phyloP scores from a whole-genome alignment of 30 jellyfish, hydroid and myxozoan genomes.

The Hydra vulgaris region DNA sequence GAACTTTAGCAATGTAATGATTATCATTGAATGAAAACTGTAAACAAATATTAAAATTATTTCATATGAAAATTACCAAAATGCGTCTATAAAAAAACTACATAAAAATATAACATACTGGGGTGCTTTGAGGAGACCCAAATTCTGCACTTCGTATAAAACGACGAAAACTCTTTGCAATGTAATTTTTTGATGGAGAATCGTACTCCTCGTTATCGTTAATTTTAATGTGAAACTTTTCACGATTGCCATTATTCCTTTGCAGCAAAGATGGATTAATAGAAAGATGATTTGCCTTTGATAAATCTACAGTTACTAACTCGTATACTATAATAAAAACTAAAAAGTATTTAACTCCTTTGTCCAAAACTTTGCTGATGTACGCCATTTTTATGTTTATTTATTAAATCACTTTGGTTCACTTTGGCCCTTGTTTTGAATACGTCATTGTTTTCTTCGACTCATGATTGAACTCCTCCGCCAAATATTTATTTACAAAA shows the following conservation, averaged over 20 bases:
- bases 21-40: conserved; percentile 70
- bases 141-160: neutral
- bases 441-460: neutral
- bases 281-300: neutral
- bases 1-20: conserved; percentile 92
- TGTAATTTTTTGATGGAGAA: neutral
- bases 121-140: neutral
- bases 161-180: neutral
- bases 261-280: neutral
- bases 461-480: neutral
- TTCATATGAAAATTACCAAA: neutral
- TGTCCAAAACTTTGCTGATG: neutral
- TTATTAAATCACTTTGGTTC: neutral
- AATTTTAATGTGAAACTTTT: neutral
- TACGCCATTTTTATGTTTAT: neutral
- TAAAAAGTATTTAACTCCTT: too few species aligned
- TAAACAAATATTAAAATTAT: neutral
- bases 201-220: neutral
- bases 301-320: neutral
- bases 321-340: too few species aligned
- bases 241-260: neutral
- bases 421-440: neutral
- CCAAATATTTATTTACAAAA: too few species aligned
- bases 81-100: neutral
- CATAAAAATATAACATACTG: neutral